A percentile compares a stretch with the other conserved stretches of the same genome.
Evolutionary conservation across 1,140 invertebrate genomes (phyloP).

Genomic region (Saxidomus purpurata): DNA sequence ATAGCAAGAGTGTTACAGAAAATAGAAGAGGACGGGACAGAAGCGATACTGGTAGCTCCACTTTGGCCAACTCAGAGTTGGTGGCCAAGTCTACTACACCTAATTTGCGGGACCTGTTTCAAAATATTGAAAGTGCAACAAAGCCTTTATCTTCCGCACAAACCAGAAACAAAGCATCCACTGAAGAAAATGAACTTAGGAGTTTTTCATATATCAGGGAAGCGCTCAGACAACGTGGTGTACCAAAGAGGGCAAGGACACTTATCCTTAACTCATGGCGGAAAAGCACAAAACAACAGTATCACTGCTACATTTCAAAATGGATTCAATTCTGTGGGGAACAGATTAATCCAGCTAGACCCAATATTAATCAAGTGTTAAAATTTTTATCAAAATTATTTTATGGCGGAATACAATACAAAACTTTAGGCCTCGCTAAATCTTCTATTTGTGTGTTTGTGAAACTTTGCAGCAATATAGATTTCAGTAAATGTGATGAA

Average conservation of each 20-base stretch:
- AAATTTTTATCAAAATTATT: not conserved
- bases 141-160: conserved; percentile 8
- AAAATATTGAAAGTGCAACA: not conserved
- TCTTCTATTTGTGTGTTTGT: too few species aligned
- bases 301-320: conserved; percentile 1
- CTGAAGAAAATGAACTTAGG: not conserved
- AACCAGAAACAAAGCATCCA: conserved; percentile 40
- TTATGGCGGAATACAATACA: too few species aligned
- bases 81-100: not conserved
- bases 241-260: too few species aligned
- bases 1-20: not conserved
- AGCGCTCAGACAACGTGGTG: not conserved
- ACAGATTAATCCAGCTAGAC: not conserved
- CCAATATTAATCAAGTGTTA: not conserved
- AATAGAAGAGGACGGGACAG: not conserved
- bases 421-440: too few species aligned
- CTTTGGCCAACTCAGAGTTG: too few species aligned
- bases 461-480: too few species aligned
- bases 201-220: not conserved
- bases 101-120: not conserved
- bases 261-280: conserved; percentile 19
- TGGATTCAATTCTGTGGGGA: conserved; percentile 24
- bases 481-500: too few species aligned
- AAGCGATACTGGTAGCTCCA: not conserved
- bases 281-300: not conserved